A percentile compares a stretch with the other conserved stretches of the same genome.
phyloP scores from a whole-genome alignment of 2,888 invertebrate species.

The Sicus ferrugineus region DNA sequence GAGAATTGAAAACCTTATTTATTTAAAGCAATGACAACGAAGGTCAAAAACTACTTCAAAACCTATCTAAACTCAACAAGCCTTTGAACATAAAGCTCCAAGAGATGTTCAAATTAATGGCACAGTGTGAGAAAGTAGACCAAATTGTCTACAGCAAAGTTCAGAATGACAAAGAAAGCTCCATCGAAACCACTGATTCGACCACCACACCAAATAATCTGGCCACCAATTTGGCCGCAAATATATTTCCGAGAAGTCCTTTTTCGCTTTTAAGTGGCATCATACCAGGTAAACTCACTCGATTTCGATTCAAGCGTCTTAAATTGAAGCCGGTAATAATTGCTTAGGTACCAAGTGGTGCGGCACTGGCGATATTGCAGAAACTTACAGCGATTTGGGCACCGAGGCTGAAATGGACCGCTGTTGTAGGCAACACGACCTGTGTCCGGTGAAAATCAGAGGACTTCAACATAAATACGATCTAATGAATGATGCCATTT shows the following conservation, averaged over 20 bases:
- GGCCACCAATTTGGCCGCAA: constrained; percentile 56
- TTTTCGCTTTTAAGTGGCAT: constrained; percentile 80
- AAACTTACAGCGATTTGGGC: constrained; percentile 85
- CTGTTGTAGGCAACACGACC: constrained; percentile 90
- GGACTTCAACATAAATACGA: constrained; percentile 73
- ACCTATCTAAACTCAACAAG: constrained; percentile 70
- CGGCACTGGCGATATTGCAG: constrained; percentile 87
- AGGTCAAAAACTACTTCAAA: constrained; percentile 71
- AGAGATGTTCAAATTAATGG: constrained; percentile 82
- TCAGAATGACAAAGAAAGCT: constrained; percentile 44
- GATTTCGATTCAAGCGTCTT: background rate
- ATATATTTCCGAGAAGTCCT: constrained; percentile 71
- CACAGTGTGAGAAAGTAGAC: constrained; percentile 78
- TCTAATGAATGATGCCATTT: constrained; percentile 82
- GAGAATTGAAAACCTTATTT: background rate
- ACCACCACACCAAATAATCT: constrained; percentile 38
- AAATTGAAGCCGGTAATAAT: background rate
- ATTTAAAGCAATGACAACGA: constrained; percentile 75
- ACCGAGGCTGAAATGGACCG: constrained; percentile 74
- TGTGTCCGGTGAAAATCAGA: constrained; percentile 83
- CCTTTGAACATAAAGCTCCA: constrained; percentile 74
- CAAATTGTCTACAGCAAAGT: background rate
- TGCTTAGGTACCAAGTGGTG: constrained; percentile 88
- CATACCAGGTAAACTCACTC: constrained; percentile 73
- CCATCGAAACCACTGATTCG: constrained; percentile 52